Conservation (phyloP, 2,113 vertebrate species). For the Pygoscelis antarcticus region DNA sequence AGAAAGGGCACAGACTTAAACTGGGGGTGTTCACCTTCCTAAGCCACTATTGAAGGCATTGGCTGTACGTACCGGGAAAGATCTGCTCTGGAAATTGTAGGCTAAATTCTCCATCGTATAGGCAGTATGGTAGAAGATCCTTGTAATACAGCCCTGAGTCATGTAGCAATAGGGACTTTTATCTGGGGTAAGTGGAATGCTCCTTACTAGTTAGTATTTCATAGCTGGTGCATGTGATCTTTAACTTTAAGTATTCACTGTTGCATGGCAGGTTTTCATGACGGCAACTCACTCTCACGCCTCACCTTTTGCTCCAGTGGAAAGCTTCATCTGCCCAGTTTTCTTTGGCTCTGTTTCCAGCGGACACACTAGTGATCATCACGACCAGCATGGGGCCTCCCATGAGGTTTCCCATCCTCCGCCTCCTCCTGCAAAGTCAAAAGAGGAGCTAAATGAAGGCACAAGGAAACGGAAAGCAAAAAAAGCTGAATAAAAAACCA, state of each 20-base stretch:
- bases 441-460: constrained; percentile 94
- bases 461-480: constrained; percentile 93
- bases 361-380: constrained; percentile 59
- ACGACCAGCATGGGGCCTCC: constrained; percentile 41
- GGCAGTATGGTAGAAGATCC: not conserved
- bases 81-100: not conserved
- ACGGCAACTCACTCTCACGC: constrained; percentile 92
- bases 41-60: not conserved
- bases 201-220: not conserved
- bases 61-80: not conserved
- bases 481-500: constrained; percentile 85
- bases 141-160: not conserved
- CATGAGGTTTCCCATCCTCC: constrained; percentile 66
- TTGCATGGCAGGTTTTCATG: constrained; percentile 84
- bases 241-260: not conserved
- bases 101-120: not conserved
- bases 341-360: constrained; percentile 84
- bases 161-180: not conserved
- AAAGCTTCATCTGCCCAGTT: constrained; percentile 85
- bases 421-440: constrained; percentile 82
- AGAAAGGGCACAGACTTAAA: not conserved
- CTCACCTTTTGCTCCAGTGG: constrained; percentile 89
- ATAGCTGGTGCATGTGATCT: not conserved
- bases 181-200: not conserved
- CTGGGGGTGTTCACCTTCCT: not conserved